Percentiles rank a stretch among this genome's conserved stretches.
These are phyloP conservation scores for Rhynchomys soricoides DNA, from an alignment of 2,113 vertebrate species.

Conservation along the genomic window DNA sequence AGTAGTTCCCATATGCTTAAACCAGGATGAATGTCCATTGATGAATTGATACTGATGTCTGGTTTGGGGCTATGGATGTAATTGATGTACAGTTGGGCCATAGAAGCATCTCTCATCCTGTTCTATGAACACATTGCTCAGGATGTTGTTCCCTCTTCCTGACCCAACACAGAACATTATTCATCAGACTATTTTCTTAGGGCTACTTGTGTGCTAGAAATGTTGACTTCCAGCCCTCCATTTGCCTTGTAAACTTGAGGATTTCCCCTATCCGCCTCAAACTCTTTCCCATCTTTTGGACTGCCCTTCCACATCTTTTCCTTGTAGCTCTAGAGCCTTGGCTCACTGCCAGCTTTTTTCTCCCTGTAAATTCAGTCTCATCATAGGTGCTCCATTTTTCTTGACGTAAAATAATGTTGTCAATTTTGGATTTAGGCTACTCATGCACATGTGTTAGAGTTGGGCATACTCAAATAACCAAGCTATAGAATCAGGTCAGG, in stretches of 20 bases:
- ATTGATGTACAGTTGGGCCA: not conserved
- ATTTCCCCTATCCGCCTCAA: not conserved
- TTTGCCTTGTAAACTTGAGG: not conserved
- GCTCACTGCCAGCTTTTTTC: not conserved
- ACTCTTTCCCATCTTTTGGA: not conserved
- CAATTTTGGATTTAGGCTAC: not conserved
- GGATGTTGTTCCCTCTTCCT: not conserved
- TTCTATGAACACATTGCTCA: not conserved
- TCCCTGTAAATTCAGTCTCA: not conserved
- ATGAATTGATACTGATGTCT: not conserved
- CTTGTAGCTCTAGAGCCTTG: not conserved
- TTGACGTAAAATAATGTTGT: slow-evolving; percentile 30
- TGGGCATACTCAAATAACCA: not conserved
- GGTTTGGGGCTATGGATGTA: not conserved
- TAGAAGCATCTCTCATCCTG: not conserved
- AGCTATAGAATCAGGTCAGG: not conserved
- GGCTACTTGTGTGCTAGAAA: not conserved
- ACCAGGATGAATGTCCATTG: not conserved
- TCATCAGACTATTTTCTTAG: not conserved
- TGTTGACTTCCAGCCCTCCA: not conserved
- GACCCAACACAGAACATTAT: not conserved
- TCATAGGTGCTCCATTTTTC: not conserved
- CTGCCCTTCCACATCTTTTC: not conserved
- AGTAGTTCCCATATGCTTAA: not conserved
- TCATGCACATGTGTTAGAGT: not conserved